Evolutionary conservation across 2,113 vertebrate species (phyloP), one percentile per base, ranked within the genome.

Genomic region (Cyprinodon variegatus): DNA sequence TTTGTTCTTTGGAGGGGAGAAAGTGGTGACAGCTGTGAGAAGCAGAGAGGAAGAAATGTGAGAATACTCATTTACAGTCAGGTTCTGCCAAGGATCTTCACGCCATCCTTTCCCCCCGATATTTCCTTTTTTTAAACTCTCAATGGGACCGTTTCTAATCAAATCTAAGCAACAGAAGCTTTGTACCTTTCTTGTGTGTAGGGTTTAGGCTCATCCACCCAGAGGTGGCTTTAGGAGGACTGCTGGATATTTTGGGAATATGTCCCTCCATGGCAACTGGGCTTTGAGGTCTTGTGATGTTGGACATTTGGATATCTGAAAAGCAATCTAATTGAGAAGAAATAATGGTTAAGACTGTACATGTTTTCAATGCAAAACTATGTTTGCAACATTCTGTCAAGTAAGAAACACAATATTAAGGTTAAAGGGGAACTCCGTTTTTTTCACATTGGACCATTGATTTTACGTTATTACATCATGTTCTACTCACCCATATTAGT

Each of bases 121-220:
- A 40, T 60, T 65, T 46, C 45, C 48, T 71, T 53, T 10, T 57
- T 17, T 70, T 2, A 48, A 38, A 57, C 50, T 79, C 3, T 53
- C 6, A 29, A 46, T 20, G 15, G 22, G 37, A 57, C 29, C 8
- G 37, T 13, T 17, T 78, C 29, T 13, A 41, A 73, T 78, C 50
- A 17, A 36, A 46, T 8, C 45, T 38, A 13, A 12, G 46, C 59
- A 67, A 39, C 40, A 48, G 41, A 71, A 45, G 1, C 36, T 37
- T 1, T 3, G 29, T 93, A 99, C 97, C 96, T 97, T 98, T 99
- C 88, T 97, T 98, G 85, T 97, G 96, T 66, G 94, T 83, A 11
- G 95, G 80, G 82, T 92, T 93, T 61, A 97, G 76, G 20, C 93
- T 95, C 36, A 95, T 92, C 95, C 96, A 98, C 0, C 95, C 89